Conservation (phyloP, 2,888 invertebrate genomes). For the Cheiracanthium punctorium region DNA sequence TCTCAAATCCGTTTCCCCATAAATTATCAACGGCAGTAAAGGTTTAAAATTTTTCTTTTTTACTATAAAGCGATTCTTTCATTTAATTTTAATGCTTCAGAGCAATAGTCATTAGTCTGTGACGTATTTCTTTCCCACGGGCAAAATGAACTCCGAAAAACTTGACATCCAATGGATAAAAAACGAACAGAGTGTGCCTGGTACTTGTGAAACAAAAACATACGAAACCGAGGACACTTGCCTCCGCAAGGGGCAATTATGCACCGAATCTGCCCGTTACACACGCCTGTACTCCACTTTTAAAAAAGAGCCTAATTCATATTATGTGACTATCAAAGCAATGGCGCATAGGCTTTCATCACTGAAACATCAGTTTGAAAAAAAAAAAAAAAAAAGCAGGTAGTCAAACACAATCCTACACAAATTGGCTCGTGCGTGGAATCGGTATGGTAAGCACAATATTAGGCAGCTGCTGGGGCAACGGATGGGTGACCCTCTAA, state of each 20-base stretch:
- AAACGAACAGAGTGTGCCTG: neutral
- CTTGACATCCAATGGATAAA: neutral
- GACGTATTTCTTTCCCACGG: neutral
- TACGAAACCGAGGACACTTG: slow-evolving; percentile 23
- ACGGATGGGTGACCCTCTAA: slow-evolving; percentile 67
- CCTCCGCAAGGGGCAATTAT: slow-evolving; percentile 46
- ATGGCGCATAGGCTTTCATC: slow-evolving; percentile 6
- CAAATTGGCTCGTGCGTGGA: slow-evolving; percentile 59
- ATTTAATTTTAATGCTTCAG: neutral
- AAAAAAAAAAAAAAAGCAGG: slow-evolving; percentile 17
- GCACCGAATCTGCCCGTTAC: neutral
- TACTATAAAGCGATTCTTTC: too few relatives aligned
- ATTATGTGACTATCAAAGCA: slow-evolving; percentile 27
- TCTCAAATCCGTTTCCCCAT: too few relatives aligned
- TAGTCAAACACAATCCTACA: slow-evolving; percentile 34
- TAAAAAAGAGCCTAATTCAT: neutral
- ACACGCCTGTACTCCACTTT: neutral
- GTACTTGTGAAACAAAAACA: slow-evolving; percentile 27
- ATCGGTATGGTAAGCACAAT: neutral
- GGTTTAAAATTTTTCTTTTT: too few relatives aligned
- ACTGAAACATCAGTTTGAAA: neutral
- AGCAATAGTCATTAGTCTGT: neutral
- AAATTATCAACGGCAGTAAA: too few relatives aligned
- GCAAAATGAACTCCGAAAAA: neutral
- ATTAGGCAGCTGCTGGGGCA: slow-evolving; percentile 34